These are phyloP conservation scores for Volucella zonaria DNA, from an alignment of 2,888 invertebrate species.

Conservation along the genomic window DNA sequence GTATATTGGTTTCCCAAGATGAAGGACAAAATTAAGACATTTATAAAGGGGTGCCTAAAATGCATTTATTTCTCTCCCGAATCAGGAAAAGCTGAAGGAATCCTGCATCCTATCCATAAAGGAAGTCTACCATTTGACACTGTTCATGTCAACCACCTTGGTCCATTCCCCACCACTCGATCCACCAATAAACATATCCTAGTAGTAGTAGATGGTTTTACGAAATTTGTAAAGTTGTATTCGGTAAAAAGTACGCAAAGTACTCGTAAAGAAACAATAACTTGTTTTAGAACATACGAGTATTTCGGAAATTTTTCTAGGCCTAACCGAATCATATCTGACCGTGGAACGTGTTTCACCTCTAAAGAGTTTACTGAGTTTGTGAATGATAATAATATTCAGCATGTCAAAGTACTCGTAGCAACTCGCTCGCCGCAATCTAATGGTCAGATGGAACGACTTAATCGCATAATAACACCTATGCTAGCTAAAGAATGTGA, in stretches of 20 bases:
- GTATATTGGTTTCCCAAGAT: constrained; percentile 78
- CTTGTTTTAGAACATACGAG: neutral
- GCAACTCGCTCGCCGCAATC: constrained; percentile 44
- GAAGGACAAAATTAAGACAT: no score
- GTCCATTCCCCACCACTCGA: constrained; percentile 45
- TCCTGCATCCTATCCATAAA: constrained; percentile 75
- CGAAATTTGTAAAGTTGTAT: no score
- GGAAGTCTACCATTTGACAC: constrained; percentile 62
- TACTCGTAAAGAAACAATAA: neutral
- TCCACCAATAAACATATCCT: no score
- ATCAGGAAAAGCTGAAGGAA: constrained; percentile 72
- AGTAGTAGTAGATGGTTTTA: no score
- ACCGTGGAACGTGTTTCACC: constrained; percentile 32
- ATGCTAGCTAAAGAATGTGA: constrained; percentile 48
- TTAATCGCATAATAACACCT: constrained; percentile 29
- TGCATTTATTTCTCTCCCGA: constrained; percentile 45
- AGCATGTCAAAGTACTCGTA: constrained; percentile 51
- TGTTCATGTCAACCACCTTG: constrained; percentile 32
- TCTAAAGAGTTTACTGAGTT: constrained; percentile 11
- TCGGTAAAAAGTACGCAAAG: no score
- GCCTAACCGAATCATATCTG: constrained; percentile 14
- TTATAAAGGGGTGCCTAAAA: constrained; percentile 44
- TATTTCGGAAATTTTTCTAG: constrained; percentile 1
- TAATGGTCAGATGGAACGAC: constrained; percentile 25
- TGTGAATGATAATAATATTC: constrained; percentile 18